Evolutionary conservation across 2,113 vertebrate species (phyloP), one percentile per base, ranked within the genome.

Genomic region (Pogonocichla stellata): DNA sequence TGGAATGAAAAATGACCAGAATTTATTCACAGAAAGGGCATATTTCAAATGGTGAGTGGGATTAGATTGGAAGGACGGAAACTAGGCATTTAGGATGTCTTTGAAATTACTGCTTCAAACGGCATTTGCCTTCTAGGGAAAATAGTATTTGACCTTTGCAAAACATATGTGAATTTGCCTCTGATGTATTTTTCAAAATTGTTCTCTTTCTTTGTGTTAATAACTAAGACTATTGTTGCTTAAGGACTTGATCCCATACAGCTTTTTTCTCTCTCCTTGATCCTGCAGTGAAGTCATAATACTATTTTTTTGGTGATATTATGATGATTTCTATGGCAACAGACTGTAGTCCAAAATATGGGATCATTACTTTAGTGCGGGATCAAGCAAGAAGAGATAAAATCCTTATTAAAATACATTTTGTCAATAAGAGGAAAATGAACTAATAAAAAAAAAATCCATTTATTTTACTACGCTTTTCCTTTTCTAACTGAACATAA

Each of bases 311-410:
- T 95, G 90, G 96, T 96, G 94, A 88, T 90, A 94, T 24, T 93
- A 80, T 6, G 20, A 86, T 96, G 56, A 96, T 98, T 98, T 97
- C 98, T 97, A 98, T 98, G 96, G 97, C 94, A 98, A 98, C 97
- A 79, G 73, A 94, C 94, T 78, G 90, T 92, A 94, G 90, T 71
- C 96, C 96, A 95, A 97, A 89, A 84, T 86, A 90, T 23, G 34
- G 96, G 94, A 80, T 87, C 93, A 33, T 20, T 81, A 91, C 91
- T 97, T 90, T 28, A 48, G 71, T 24, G 33, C 56, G 40, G 88
- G 86, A 94, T 96, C 80, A 93, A 86, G 78, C 40, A 92, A 74
- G 82, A 96, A 82, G 64, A 96, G 60, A 71, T 77, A 88, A 93
- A 96, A 72, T 85, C 85, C 80, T 97, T 96, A 92, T 94, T 96